Conservation (phyloP, 2,888 invertebrate genomes). For the Drosophila kambysellisi region DNA sequence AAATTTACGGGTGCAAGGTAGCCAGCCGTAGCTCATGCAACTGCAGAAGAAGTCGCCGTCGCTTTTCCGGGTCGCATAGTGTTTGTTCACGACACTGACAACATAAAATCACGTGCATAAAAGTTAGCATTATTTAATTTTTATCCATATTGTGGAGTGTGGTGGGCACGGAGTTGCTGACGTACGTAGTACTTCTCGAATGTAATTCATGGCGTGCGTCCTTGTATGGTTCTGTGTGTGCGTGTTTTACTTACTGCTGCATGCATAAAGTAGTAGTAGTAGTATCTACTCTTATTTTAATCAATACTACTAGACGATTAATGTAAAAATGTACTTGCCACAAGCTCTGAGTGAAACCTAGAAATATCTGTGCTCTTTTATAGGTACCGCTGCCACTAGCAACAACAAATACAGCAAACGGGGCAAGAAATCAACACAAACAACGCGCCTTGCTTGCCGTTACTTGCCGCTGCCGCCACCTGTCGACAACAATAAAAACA, state of each 20-base stretch:
- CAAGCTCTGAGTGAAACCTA: slow-evolving; percentile 38
- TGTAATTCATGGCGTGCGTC: slow-evolving; percentile 57
- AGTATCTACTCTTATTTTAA: slow-evolving; percentile 56
- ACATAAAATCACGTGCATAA: slow-evolving; percentile 71
- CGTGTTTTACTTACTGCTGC: slow-evolving; percentile 52
- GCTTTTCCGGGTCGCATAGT: slow-evolving; percentile 39
- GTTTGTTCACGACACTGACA: slow-evolving; percentile 55
- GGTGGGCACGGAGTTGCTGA: slow-evolving; percentile 26
- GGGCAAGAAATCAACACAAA: slow-evolving; percentile 1
- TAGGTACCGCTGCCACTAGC: slow-evolving; percentile 39
- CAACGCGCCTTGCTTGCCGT: slow-evolving; percentile 25
- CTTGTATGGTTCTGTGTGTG: slow-evolving; percentile 37
- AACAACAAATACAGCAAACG: slow-evolving; percentile 28
- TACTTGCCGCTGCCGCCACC: slow-evolving; percentile 40
- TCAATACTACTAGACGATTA: slow-evolving; percentile 66
- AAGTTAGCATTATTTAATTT: slow-evolving; percentile 67
- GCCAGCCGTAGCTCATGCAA: slow-evolving; percentile 32
- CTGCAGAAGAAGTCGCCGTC: slow-evolving; percentile 46
- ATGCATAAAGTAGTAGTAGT: slow-evolving; percentile 53
- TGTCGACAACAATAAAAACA: slow-evolving; percentile 29
- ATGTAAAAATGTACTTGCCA: slow-evolving; percentile 66
- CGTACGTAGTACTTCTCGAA: slow-evolving; percentile 30
- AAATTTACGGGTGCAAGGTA: slow-evolving; percentile 75
- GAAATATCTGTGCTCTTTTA: slow-evolving; percentile 38
- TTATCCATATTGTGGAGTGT: slow-evolving; percentile 11